These are phyloP conservation scores for Chesias legatella DNA, from an alignment of 2,888 invertebrate species.

Conservation along the genomic window DNA sequence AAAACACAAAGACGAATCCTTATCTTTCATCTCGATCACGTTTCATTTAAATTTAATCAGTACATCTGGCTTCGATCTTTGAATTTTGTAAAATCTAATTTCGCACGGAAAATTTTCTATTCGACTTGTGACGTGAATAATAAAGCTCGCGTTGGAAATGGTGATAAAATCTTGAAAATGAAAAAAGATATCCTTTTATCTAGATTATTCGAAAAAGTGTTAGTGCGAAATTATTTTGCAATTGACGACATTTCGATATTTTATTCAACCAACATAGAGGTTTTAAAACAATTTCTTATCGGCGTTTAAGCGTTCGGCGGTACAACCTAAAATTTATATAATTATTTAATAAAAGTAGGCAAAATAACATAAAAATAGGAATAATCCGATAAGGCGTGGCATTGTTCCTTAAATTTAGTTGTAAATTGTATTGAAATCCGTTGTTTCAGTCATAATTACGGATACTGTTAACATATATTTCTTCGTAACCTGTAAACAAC, in stretches of 20 bases:
- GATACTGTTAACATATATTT: too few relatives aligned
- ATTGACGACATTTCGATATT: too few relatives aligned
- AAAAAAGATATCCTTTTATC: background rate
- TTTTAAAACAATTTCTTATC: too few relatives aligned
- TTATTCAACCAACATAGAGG: too few relatives aligned
- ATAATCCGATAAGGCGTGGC: slow-evolving; percentile 11
- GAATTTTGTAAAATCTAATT: slow-evolving; percentile 46
- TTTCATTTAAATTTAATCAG: slow-evolving; percentile 52
- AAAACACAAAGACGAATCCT: slow-evolving; percentile 33
- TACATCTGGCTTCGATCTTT: slow-evolving; percentile 45
- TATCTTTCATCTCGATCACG: slow-evolving; percentile 46
- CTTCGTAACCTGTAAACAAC: too few relatives aligned
- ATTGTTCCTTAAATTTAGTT: slow-evolving; percentile 27
- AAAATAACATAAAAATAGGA: slow-evolving; percentile 3
- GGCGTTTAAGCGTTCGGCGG: too few relatives aligned
- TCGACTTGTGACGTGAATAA: slow-evolving; percentile 46
- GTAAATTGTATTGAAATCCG: background rate
- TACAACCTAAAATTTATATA: too few relatives aligned
- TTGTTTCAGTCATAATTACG: too few relatives aligned
- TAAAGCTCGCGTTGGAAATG: slow-evolving; percentile 30
- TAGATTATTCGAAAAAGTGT: too few relatives aligned
- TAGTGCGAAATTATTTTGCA: too few relatives aligned
- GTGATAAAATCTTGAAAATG: slow-evolving; percentile 25
- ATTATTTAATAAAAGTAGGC: too few relatives aligned
- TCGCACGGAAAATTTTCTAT: slow-evolving; percentile 46